Conservation (phyloP, 2,797 vertebrate species). For the Syngnathus acus region DNA sequence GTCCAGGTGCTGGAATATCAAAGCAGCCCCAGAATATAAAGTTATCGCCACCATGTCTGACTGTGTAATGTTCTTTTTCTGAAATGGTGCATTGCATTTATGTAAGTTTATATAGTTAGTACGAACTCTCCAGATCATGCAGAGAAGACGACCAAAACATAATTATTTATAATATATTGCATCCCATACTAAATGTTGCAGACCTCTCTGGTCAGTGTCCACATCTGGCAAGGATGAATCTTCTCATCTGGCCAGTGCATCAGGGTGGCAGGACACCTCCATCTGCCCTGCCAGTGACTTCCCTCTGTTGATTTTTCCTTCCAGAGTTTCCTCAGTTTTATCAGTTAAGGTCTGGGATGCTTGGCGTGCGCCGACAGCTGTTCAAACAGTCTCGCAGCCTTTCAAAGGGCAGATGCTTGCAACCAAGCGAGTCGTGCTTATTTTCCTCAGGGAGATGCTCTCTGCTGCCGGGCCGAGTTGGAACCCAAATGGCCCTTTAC, state of each 20-base stretch:
- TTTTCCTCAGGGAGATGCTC: slow-evolving; percentile 74
- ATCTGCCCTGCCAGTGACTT: slow-evolving; percentile 38
- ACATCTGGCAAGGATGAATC: slow-evolving; percentile 14
- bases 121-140: too few species aligned
- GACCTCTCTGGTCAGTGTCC: background rate
- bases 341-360: slow-evolving; percentile 60
- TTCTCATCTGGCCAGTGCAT: slow-evolving; percentile 11
- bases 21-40: too few species aligned
- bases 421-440: slow-evolving; percentile 71
- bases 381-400: slow-evolving; percentile 71
- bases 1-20: too few species aligned
- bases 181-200: background rate
- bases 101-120: too few species aligned
- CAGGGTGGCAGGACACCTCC: slow-evolving; percentile 13
- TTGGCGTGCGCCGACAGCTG: slow-evolving; percentile 69
- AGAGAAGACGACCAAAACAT: too few species aligned
- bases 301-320: slow-evolving; percentile 37
- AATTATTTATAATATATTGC: background rate
- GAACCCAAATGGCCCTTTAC: slow-evolving; percentile 49
- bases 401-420: slow-evolving; percentile 80
- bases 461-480: slow-evolving; percentile 47
- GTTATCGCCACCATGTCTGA: too few species aligned
- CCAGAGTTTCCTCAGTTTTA: slow-evolving; percentile 60
- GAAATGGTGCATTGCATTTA: too few species aligned
- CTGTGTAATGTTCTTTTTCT: too few species aligned